These are phyloP conservation scores for Vombatus ursinus DNA, from an alignment of 2,113 vertebrate species.

Conservation along the genomic window DNA sequence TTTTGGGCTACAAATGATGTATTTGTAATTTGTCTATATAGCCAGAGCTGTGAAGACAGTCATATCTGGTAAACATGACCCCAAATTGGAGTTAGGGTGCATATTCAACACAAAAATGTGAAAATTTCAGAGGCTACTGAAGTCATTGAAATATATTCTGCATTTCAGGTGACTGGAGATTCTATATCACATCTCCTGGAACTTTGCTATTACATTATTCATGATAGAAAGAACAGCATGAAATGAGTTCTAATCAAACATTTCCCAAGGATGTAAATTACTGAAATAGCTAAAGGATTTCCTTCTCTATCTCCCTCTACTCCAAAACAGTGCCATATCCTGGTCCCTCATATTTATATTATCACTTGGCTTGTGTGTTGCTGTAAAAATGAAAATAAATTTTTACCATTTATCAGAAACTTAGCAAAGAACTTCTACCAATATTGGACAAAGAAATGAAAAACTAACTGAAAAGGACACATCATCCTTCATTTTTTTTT, in stretches of 20 bases:
- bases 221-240: not conserved
- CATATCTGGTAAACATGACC: not conserved
- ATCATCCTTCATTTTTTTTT: not conserved
- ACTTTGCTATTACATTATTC: constrained; percentile 7
- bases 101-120: constrained; percentile 8
- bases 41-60: too few relatives aligned
- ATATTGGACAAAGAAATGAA: not conserved
- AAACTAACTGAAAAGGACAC: not conserved
- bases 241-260: not conserved
- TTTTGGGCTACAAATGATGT: too few relatives aligned
- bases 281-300: constrained; percentile 11
- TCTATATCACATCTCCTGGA: not conserved
- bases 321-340: not conserved
- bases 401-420: constrained; percentile 20
- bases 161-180: constrained; percentile 13
- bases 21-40: too few relatives aligned
- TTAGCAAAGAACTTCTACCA: not conserved
- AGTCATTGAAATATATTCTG: not conserved
- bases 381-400: constrained; percentile 25
- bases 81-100: not conserved
- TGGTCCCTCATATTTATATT: not conserved
- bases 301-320: not conserved
- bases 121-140: not conserved
- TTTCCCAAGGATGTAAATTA: constrained; percentile 32
- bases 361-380: not conserved